A percentile compares a stretch with the other conserved stretches of the same genome.
phyloP scores from a whole-genome alignment of 1,140 invertebrate genomes.

The Temnothorax nylanderi region DNA sequence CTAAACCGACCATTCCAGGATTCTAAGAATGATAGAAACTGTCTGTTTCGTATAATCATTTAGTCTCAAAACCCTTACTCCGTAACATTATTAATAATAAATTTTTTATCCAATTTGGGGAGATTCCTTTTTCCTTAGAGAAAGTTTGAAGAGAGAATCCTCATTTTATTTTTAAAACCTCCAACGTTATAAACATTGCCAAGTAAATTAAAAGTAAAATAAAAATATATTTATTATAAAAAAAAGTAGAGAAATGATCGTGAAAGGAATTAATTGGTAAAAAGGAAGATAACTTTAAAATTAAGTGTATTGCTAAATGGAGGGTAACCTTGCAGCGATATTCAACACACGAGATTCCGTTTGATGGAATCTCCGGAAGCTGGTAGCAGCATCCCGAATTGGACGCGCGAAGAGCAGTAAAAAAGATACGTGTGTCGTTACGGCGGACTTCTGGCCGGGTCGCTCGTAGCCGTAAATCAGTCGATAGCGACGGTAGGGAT shows the following conservation, averaged over 20 bases:
- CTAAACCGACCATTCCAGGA: conserved; percentile 5
- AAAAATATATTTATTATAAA: neutral
- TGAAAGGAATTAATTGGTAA: neutral
- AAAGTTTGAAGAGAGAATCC: neutral
- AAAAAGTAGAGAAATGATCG: neutral
- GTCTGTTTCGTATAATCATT: neutral
- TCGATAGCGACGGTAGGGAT: conserved; percentile 45
- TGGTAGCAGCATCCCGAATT: conserved; percentile 8
- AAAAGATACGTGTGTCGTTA: conserved; percentile 69
- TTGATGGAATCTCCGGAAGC: conserved; percentile 12
- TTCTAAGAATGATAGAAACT: neutral
- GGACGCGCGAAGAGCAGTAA: conserved; percentile 30
- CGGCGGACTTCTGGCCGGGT: conserved; percentile 41
- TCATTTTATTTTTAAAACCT: neutral
- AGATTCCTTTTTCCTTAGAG: neutral
- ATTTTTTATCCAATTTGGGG: neutral
- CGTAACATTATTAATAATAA: neutral
- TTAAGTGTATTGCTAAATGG: neutral
- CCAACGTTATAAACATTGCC: neutral
- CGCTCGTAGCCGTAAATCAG: conserved; percentile 58
- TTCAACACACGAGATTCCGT: conserved; percentile 20
- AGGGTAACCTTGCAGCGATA: neutral
- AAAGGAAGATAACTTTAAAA: neutral
- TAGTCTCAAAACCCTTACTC: neutral
- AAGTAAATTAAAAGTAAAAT: neutral